Percentiles rank a stretch among this genome's conserved stretches.
Evolutionary conservation across 2,888 invertebrate species (phyloP).

Genomic region (Ophonus ardosiacus): DNA sequence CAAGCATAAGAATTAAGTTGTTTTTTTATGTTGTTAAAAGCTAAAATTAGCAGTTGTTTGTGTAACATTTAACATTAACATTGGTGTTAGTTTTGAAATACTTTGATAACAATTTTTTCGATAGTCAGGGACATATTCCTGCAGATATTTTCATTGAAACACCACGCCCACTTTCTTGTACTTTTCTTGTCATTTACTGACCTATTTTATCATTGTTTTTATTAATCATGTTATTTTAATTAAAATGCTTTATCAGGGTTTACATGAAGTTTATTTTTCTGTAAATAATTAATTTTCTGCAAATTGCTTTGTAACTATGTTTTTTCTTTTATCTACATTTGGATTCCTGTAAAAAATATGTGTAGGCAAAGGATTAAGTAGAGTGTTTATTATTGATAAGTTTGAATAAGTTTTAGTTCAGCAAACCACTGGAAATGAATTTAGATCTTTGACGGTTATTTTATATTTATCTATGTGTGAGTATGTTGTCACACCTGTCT

Average conservation of each 20-base stretch:
- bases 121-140: neutral
- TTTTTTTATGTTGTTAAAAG: neutral
- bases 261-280: neutral
- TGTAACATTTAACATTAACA: slow-evolving; percentile 33
- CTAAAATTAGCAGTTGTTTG: neutral
- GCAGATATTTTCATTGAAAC: slow-evolving; percentile 2
- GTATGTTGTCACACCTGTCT: neutral
- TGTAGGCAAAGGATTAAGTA: neutral
- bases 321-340: neutral
- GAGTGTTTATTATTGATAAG: neutral
- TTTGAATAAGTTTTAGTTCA: neutral
- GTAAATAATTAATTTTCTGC: neutral
- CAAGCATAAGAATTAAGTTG: neutral
- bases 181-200: slow-evolving; percentile 37
- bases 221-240: slow-evolving; percentile 18
- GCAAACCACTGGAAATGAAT: neutral
- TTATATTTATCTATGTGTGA: neutral
- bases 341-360: neutral
- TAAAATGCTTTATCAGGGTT: neutral
- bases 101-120: slow-evolving; percentile 16
- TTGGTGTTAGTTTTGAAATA: slow-evolving; percentile 2
- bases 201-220: slow-evolving; percentile 28
- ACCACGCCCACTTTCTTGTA: slow-evolving; percentile 26
- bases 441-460: neutral
- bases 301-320: neutral